Percentiles rank a stretch among this genome's conserved stretches.
These are phyloP conservation scores for Neoascia interrupta DNA, from an alignment of 2,888 invertebrate genomes.

Conservation along the genomic window DNA sequence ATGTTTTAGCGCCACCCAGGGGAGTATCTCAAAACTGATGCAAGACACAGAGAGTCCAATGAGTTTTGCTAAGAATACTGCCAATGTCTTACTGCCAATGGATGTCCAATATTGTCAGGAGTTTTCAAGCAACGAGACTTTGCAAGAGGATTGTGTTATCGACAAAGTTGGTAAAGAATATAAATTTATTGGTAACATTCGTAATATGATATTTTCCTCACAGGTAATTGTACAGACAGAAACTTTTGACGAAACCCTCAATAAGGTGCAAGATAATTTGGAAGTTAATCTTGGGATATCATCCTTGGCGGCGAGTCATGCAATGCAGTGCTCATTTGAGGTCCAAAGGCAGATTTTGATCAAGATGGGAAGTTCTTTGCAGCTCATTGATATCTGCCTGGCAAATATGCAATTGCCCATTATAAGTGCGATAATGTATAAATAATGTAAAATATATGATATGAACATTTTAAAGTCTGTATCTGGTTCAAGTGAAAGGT, in stretches of 20 bases:
- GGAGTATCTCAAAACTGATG: neutral
- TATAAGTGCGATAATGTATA: neutral
- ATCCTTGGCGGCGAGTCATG: slow-evolving; percentile 5
- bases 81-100: slow-evolving; percentile 7
- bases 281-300: slow-evolving; percentile 11
- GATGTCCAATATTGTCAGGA: neutral
- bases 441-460: neutral
- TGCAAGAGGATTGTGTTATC: slow-evolving; percentile 8
- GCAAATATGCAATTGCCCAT: neutral
- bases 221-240: neutral
- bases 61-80: slow-evolving; percentile 2
- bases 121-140: neutral
- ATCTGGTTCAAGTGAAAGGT: too few relatives aligned
- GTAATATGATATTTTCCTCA: neutral
- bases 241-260: slow-evolving; percentile 12
- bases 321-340: slow-evolving; percentile 29
- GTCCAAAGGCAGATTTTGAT: slow-evolving; percentile 9
- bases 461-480: too few relatives aligned
- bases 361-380: slow-evolving; percentile 1
- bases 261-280: slow-evolving; percentile 3
- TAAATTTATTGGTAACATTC: neutral
- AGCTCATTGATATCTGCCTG: slow-evolving; percentile 14
- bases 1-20: slow-evolving; percentile 12
- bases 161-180: slow-evolving; percentile 22
- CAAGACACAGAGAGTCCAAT: slow-evolving; percentile 6